Conservation (phyloP, 2,113 vertebrate genomes). For the Thinocorus orbignyianus region DNA sequence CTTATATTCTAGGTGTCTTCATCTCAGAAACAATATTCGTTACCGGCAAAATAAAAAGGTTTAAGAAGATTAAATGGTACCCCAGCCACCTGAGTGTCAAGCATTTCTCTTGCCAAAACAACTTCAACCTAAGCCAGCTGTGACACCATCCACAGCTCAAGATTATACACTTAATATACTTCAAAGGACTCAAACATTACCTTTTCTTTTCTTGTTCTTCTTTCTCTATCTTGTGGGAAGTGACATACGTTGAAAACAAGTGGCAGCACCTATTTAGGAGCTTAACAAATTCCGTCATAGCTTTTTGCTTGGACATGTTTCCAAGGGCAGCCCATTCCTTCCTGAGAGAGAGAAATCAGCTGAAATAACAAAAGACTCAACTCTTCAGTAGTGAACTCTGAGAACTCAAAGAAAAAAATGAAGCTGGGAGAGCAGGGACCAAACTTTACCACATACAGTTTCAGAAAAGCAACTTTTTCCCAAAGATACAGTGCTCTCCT, state of each 20-base stretch:
- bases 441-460: not conserved
- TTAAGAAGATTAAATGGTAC: not conserved
- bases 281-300: conserved; percentile 95
- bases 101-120: not conserved
- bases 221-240: conserved; percentile 96
- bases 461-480: not conserved
- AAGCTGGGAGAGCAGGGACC: not conserved
- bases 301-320: conserved; percentile 89
- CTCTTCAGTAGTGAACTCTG: not conserved
- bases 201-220: conserved; percentile 96
- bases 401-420: not conserved
- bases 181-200: conserved; percentile 66
- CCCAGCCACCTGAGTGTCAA: not conserved
- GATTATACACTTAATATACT: not conserved
- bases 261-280: conserved; percentile 93
- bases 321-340: conserved; percentile 95
- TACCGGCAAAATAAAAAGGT: not conserved
- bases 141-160: not conserved
- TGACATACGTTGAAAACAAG: conserved; percentile 92
- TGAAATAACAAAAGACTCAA: not conserved
- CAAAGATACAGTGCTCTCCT: not conserved
- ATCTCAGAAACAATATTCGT: not conserved
- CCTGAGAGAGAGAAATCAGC: conserved; percentile 69
- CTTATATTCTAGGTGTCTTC: not conserved
- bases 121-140: not conserved